These are phyloP conservation scores for Crotalus tigris DNA, from an alignment of 2,113 vertebrate species.

Conservation along the genomic window DNA sequence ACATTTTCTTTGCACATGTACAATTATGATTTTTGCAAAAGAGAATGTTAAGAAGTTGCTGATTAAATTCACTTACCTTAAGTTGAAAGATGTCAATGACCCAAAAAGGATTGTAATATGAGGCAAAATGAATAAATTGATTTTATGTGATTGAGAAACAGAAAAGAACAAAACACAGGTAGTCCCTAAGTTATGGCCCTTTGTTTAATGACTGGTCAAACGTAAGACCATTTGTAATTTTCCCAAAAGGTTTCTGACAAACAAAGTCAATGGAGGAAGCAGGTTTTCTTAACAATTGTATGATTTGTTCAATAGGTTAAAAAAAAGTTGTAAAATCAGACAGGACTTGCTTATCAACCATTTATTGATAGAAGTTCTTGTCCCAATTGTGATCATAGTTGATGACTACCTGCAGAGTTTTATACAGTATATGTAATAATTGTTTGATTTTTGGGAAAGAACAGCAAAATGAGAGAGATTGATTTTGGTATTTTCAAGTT, in stretches of 20 bases:
- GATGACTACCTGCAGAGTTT: neutral
- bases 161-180: neutral
- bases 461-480: neutral
- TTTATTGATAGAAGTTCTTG: neutral
- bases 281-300: neutral
- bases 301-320: neutral
- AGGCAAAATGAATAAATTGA: neutral
- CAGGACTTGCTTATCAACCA: neutral
- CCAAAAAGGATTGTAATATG: neutral
- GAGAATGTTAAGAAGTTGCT: neutral
- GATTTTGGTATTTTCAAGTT: neutral
- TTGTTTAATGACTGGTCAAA: neutral
- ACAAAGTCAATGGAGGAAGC: neutral
- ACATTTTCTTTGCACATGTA: neutral
- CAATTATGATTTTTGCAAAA: neutral
- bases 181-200: neutral
- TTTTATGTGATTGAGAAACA: neutral
- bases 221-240: neutral
- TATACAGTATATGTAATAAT: neutral
- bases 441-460: neutral
- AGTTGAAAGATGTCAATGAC: neutral
- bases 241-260: neutral
- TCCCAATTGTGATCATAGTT: neutral
- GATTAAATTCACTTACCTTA: neutral
- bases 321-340: neutral